Evolutionary conservation across 2,113 vertebrate genomes (phyloP).

Genomic region (Strigops habroptila): DNA sequence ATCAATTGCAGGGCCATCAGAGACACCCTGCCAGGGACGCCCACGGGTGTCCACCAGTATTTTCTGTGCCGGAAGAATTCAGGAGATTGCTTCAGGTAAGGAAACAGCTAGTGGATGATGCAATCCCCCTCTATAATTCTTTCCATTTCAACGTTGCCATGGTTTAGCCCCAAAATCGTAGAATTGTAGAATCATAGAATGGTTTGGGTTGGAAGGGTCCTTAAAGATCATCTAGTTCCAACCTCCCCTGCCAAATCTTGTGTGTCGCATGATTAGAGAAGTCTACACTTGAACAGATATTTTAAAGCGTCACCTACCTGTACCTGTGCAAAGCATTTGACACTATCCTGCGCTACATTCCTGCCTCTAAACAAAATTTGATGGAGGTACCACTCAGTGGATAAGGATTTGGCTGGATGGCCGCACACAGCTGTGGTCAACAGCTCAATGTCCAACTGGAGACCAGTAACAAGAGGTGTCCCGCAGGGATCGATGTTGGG

Average conservation of each 20-base stretch:
- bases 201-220: not conserved
- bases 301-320: not conserved
- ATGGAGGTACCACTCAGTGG: not conserved
- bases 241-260: not conserved
- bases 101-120: not conserved
- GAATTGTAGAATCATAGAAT: not conserved
- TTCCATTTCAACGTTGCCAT: not conserved
- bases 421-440: not conserved
- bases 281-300: not conserved
- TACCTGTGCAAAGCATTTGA: not conserved
- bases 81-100: not conserved
- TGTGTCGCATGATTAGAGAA: not conserved
- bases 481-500: not conserved
- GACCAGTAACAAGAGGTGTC: not conserved
- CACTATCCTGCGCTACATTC: not conserved
- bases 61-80: not conserved
- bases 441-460: not conserved
- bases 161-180: not conserved
- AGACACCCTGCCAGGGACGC: not conserved
- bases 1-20: not conserved
- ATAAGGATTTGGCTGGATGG: not conserved
- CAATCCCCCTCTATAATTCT: not conserved
- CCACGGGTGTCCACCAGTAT: fast-evolving
- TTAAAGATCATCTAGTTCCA: not conserved
- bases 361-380: not conserved